Base-by-base conservation (phyloP, 2,113 vertebrate genomes). In the Dicrurus megarhynchus region DNA sequence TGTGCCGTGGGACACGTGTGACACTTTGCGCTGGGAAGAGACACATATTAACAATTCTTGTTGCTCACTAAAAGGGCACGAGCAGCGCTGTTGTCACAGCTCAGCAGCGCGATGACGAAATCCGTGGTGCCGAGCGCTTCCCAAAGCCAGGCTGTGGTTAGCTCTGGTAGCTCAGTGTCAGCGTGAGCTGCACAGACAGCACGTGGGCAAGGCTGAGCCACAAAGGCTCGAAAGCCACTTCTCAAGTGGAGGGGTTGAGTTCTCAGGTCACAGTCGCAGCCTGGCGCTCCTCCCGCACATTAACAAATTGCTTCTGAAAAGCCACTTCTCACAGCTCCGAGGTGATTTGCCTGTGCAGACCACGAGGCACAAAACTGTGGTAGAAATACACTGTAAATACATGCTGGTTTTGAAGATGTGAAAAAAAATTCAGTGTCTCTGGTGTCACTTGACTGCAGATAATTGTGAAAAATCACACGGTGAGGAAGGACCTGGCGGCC, bases 111-210 rank as follows among this genome's bases (percentile, higher is more conserved):
- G 28, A 1, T 37, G 80, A 6, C 20, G 94, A 30, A 50, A 60
- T 6, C 1, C 0, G 0, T 23, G 56, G 52, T n/a, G 6, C 63
- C 0, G 9, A 19, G 32, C 3, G 6, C n/a, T 23, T 74, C 91
- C 89, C 82, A 11, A n/a, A 37, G 8, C 11, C 23, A 1, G 4
- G 55, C 71, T 42, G 57, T 30, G 89, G 28, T 75, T 88, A 83
- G 78, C 27, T 6, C 33, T 39, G 71, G 49, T 28, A 12, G 21
- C 60, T 10, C 35, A 7, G 3, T 6, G 60, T 65, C 91, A 60
- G 69, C 2, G 0, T 4, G 59, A 87, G 86, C 82, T 44, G 80
- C 50, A 28, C 67, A 30, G 32, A 2, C 50, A 13, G 0, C n/a
- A 35, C 69, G 0, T 10, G 76, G 41, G 50, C 73, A 65, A 26